Conservation (phyloP, 2,888 invertebrate genomes). For the Coleophora flavipennella region DNA sequence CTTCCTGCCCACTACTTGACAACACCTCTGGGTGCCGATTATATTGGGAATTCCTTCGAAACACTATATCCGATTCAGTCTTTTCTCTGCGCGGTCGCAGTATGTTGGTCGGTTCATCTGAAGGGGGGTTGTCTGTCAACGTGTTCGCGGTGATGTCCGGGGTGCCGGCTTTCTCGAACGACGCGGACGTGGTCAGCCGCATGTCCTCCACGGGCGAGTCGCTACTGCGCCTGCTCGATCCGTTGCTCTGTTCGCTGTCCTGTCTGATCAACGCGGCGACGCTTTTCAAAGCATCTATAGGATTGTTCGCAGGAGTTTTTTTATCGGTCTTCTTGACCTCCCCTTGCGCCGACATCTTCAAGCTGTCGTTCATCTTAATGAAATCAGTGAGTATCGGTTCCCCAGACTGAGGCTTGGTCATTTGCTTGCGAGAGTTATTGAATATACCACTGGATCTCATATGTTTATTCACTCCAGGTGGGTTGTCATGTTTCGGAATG, state of each 20-base stretch:
- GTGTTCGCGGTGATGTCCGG: constrained; percentile 53
- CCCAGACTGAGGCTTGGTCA: constrained; percentile 58
- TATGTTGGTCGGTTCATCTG: constrained; percentile 43
- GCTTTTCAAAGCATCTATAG: constrained; percentile 58
- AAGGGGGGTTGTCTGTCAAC: constrained; percentile 33
- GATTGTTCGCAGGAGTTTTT: constrained; percentile 35
- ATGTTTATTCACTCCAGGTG: constrained; percentile 58
- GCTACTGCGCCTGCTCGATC: constrained; percentile 54
- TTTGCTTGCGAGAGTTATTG: constrained; percentile 76
- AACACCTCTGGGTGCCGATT: constrained; percentile 56
- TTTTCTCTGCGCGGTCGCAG: constrained; percentile 86
- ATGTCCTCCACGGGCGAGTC: constrained; percentile 61
- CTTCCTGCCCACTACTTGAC: constrained; percentile 65
- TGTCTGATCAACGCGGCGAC: constrained; percentile 58
- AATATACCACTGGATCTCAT: constrained; percentile 79
- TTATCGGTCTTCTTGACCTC: constrained; percentile 48
- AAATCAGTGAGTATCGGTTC: constrained; percentile 83
- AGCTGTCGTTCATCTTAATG: constrained; percentile 70
- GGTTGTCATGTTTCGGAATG: constrained; percentile 71
- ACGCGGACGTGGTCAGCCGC: constrained; percentile 42
- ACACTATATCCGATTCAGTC: constrained; percentile 90
- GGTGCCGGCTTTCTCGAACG: constrained; percentile 49
- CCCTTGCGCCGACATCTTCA: constrained; percentile 58
- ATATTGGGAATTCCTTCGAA: constrained; percentile 73
- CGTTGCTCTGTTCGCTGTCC: constrained; percentile 44